Conservation (phyloP, 2,797 vertebrate genomes). For the Platyrinchus mystaceus region DNA sequence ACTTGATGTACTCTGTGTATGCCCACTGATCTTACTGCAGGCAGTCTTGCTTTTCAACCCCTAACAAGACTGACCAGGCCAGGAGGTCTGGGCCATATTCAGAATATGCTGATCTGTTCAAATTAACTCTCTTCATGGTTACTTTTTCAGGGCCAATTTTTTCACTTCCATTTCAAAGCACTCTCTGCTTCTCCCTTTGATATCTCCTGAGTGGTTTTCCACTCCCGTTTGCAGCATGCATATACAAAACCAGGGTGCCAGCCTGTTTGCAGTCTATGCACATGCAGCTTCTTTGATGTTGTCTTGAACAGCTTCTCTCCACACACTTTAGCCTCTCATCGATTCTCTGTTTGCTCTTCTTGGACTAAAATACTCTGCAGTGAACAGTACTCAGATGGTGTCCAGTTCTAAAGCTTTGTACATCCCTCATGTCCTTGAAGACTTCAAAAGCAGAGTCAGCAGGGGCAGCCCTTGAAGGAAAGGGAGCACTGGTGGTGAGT, state of each 20-base stretch:
- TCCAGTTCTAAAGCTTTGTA: not conserved
- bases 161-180: not conserved
- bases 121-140: not conserved
- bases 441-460: not conserved
- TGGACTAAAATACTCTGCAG: not conserved
- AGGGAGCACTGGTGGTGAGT: not conserved
- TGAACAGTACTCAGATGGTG: not conserved
- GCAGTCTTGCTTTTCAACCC: not conserved
- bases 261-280: slow-evolving; percentile 10
- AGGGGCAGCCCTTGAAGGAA: not conserved
- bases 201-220: not conserved
- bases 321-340: not conserved
- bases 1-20: not conserved
- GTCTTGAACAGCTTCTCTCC: not conserved
- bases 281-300: slow-evolving; percentile 5
- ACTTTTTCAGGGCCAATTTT: not conserved
- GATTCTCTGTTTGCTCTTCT: not conserved
- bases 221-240: not conserved
- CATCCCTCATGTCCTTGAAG: not conserved
- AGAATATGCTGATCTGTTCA: not conserved
- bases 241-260: not conserved
- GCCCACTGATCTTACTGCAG: not conserved
- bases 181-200: not conserved
- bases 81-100: not conserved
- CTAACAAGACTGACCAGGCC: not conserved